These are phyloP conservation scores for Aporophyla lueneburgensis DNA, from an alignment of 2,888 invertebrate species.

Conservation along the genomic window DNA sequence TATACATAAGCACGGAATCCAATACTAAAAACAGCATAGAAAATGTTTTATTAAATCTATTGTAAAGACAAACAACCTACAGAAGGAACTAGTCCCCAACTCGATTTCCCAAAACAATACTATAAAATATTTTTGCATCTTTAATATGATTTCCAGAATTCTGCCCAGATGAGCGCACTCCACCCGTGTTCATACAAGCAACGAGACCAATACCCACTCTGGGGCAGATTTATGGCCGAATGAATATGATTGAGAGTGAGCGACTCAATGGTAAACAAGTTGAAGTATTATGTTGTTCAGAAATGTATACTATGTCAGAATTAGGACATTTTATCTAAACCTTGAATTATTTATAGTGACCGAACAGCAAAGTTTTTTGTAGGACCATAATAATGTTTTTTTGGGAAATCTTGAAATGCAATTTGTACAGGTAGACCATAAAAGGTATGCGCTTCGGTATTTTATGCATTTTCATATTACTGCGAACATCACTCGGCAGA, in stretches of 20 bases:
- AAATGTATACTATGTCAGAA: neutral
- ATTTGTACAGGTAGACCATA: neutral
- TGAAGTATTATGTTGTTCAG: conserved; percentile 35
- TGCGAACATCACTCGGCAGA: neutral
- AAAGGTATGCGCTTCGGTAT: neutral
- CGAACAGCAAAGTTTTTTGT: neutral
- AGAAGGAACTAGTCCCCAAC: neutral
- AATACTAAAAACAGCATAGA: neutral
- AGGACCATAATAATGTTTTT: neutral
- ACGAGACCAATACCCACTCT: conserved; percentile 79
- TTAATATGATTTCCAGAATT: conserved; percentile 71
- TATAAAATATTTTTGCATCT: conserved; percentile 29
- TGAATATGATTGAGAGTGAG: conserved; percentile 69
- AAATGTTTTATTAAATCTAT: neutral
- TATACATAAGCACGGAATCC: neutral
- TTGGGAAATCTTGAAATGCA: neutral
- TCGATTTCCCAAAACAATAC: conserved; percentile 8
- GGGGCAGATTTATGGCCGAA: conserved; percentile 73
- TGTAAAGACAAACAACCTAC: neutral
- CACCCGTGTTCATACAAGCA: conserved; percentile 65
- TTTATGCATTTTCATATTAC: neutral
- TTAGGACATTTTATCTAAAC: conserved; percentile 2
- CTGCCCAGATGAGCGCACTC: conserved; percentile 63
- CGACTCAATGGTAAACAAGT: conserved; percentile 72
- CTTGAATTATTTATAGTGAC: neutral